Conservation (phyloP, 2,113 vertebrate genomes). For the Gymnarchus niloticus region DNA sequence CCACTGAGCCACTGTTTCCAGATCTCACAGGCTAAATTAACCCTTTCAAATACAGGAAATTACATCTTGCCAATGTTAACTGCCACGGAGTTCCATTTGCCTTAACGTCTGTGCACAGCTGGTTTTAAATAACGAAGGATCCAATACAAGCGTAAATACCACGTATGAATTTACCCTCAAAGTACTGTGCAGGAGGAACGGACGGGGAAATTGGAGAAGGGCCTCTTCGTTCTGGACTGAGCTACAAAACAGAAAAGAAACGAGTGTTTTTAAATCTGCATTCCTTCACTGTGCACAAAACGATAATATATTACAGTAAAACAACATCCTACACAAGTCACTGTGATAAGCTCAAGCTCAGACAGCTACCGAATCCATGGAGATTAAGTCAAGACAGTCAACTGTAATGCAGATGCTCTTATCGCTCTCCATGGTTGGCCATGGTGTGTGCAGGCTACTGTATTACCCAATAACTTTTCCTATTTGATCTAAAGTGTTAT, state of each 20-base stretch:
- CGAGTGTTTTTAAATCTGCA: neutral
- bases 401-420: neutral
- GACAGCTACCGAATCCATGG: neutral
- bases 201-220: constrained; percentile 80
- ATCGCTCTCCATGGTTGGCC: no score
- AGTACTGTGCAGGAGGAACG: constrained; percentile 78
- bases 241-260: constrained; percentile 57
- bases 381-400: neutral
- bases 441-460: neutral
- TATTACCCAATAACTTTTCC: neutral
- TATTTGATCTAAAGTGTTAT: neutral
- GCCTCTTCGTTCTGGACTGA: constrained; percentile 81
- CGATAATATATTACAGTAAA: neutral
- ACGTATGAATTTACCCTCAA: constrained; percentile 73
- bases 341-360: neutral
- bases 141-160: neutral
- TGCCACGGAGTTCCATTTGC: neutral
- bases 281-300: neutral
- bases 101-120: neutral
- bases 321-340: neutral
- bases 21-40: no score
- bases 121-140: neutral
- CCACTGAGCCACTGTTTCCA: no score
- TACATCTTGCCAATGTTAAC: neutral
- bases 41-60: neutral